These are phyloP conservation scores for Psilanteris sp. DNA, from an alignment of 1,140 invertebrate species.

Conservation along the genomic window DNA sequence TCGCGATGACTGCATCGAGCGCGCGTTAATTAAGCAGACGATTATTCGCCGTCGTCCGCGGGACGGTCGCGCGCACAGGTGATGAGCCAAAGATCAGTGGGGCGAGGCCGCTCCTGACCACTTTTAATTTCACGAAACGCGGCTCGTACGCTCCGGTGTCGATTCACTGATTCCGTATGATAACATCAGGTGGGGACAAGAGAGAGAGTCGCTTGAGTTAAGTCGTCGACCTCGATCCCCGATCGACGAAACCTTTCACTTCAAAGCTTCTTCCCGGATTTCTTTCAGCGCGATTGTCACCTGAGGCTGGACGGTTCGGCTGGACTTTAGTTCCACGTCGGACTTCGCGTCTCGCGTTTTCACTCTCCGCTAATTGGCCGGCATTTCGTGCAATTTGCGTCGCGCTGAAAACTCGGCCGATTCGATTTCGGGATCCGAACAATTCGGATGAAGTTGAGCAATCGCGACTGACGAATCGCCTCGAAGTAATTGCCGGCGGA, in stretches of 20 bases:
- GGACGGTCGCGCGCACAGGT: no score
- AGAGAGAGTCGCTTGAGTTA: constrained; percentile 65
- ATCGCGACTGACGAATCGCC: no score
- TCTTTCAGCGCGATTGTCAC: constrained; percentile 64
- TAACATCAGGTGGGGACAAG: constrained; percentile 33
- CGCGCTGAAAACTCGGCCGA: no score
- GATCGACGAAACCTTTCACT: constrained; percentile 76
- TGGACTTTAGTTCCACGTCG: constrained; percentile 30
- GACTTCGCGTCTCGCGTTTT: constrained; percentile 36
- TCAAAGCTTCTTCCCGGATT: constrained; percentile 72
- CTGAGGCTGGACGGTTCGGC: constrained; percentile 35
- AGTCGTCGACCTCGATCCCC: constrained; percentile 76
- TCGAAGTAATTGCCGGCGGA: background rate
- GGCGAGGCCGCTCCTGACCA: constrained; percentile 51
- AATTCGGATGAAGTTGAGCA: no score
- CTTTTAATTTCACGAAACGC: constrained; percentile 64
- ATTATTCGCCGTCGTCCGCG: no score
- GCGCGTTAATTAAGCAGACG: no score
- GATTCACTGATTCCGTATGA: constrained; percentile 8
- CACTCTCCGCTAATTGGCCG: background rate
- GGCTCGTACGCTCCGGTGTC: background rate
- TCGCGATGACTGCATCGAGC: no score
- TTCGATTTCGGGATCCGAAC: no score
- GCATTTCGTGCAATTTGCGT: no score
- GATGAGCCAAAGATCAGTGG: constrained; percentile 64